Evolutionary conservation across 2,797 vertebrate species (phyloP).

Genomic region (Pogonophryne albipinna): DNA sequence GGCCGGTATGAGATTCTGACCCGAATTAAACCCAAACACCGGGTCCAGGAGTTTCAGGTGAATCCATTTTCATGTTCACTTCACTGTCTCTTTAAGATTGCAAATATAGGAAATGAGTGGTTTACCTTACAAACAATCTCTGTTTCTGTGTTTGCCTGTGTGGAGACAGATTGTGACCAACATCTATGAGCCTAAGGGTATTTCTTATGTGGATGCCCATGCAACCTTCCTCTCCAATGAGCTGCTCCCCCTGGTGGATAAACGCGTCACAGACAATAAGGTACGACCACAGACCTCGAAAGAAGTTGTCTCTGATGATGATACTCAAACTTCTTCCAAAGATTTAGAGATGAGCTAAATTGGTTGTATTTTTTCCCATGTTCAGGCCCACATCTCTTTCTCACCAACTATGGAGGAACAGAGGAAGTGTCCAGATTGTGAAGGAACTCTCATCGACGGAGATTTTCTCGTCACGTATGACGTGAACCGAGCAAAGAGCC

Average conservation of each 20-base stretch:
- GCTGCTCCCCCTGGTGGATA: slow-evolving; percentile 87
- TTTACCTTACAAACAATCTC: not conserved
- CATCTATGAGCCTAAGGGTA: slow-evolving; percentile 92
- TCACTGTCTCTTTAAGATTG: not conserved
- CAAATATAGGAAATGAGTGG: not conserved
- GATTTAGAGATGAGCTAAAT: not conserved
- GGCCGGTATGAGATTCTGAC: slow-evolving; percentile 91
- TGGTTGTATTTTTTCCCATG: not conserved
- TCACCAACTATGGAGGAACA: slow-evolving; percentile 92
- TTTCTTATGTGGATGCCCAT: slow-evolving; percentile 85
- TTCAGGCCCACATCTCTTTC: slow-evolving; percentile 89
- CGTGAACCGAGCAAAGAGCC: slow-evolving; percentile 82
- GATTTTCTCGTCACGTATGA: slow-evolving; percentile 93
- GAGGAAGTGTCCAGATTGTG: slow-evolving; percentile 87
- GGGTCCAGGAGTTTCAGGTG: slow-evolving; percentile 91
- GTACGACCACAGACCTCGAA: slow-evolving; percentile 67
- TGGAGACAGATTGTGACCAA: slow-evolving; percentile 87
- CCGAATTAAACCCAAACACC: slow-evolving; percentile 90
- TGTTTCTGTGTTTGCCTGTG: slow-evolving; percentile 23
- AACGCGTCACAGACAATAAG: slow-evolving; percentile 88
- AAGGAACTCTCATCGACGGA: slow-evolving; percentile 88
- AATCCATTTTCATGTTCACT: not conserved
- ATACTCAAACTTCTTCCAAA: not conserved
- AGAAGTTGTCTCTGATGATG: not conserved
- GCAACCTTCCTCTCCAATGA: slow-evolving; percentile 92